Base-by-base conservation (phyloP, 2,797 vertebrate species). In the Amniataba percoides region DNA sequence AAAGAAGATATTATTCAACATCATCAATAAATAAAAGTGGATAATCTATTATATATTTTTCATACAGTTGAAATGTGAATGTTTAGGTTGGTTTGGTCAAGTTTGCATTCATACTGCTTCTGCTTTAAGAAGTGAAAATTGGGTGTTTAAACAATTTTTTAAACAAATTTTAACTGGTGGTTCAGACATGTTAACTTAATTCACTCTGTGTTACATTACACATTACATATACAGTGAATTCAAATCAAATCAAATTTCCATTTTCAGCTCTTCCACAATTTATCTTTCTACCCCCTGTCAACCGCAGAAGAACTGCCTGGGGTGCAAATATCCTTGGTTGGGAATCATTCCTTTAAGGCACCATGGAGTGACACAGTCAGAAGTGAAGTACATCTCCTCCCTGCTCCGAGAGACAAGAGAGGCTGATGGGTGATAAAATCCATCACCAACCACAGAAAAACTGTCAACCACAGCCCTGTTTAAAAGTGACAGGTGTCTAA, bases 401-500 rank as follows among this genome's bases (percentile, higher is more conserved):
- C 40, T 42, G 68, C 55, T 25, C 18, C 9, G 15, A 56, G 74
- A 76, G 51, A 72, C 62, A 57, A 66, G 49, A 61, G 57, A 58
- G 36, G 10, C 49, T 25, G 77, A 79, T 65, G 74, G 74, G 9
- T 72, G 74, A 75, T 77, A 56, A 64, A 78, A 85, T 66, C 77
- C 74, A 63, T 52, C 56, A 68, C 52, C 14, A 39, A 46, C 59
- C 81, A 71, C 55, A 18, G 71, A 56, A 86, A 85, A 82, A 72
- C 53, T 49, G 75, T 72, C 69, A 64, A 46, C 75, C 31, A 39
- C 53, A 57, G 45, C 74, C 62, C 73, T 64, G 58, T 68, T 51
- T 40, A 42, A 77, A 71, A 71, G 48, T 80, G 84, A 83, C 84
- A 76, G 75, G 34, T 68, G 74, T 78, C 80, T 83, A 40, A 80